Evolutionary conservation across 1,140 invertebrate genomes (phyloP).

Genomic region (Lanistes nyassanus): DNA sequence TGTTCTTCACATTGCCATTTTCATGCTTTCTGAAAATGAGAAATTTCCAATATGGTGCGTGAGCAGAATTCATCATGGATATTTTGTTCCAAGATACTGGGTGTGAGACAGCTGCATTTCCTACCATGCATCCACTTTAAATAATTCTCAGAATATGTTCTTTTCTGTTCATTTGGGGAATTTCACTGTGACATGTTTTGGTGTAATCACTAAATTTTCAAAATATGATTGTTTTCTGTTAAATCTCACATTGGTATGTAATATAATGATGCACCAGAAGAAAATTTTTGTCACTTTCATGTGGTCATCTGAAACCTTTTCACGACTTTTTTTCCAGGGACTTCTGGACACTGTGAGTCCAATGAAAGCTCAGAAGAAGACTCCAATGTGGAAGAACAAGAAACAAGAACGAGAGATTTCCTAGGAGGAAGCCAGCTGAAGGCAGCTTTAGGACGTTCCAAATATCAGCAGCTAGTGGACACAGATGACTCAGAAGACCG

Average conservation of each 20-base stretch:
- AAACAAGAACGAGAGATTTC: slow-evolving; percentile 43
- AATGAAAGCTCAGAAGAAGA: slow-evolving; percentile 32
- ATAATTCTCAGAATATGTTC: no score
- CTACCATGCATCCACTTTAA: no score
- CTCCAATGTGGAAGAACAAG: background rate
- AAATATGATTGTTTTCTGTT: background rate
- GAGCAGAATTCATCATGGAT: no score
- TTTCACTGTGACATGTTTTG: no score
- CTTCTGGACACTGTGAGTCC: background rate
- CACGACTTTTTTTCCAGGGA: slow-evolving; percentile 20
- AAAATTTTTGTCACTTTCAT: no score
- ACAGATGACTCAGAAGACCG: slow-evolving; percentile 43
- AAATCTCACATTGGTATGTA: background rate
- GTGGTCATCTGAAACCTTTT: no score
- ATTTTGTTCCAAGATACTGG: background rate
- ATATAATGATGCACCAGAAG: background rate
- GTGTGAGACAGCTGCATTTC: background rate
- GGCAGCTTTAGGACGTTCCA: slow-evolving; percentile 49
- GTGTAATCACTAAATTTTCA: background rate
- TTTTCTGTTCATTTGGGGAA: no score
- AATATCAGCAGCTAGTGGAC: slow-evolving; percentile 61
- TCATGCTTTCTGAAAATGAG: no score
- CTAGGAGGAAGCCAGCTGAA: slow-evolving; percentile 46
- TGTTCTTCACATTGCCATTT: no score
- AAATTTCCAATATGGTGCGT: no score